Evolutionary conservation across 2,797 vertebrate species (phyloP), one percentile per base, ranked within the genome.

Genomic region (Cryptoblepharus egeriae): DNA sequence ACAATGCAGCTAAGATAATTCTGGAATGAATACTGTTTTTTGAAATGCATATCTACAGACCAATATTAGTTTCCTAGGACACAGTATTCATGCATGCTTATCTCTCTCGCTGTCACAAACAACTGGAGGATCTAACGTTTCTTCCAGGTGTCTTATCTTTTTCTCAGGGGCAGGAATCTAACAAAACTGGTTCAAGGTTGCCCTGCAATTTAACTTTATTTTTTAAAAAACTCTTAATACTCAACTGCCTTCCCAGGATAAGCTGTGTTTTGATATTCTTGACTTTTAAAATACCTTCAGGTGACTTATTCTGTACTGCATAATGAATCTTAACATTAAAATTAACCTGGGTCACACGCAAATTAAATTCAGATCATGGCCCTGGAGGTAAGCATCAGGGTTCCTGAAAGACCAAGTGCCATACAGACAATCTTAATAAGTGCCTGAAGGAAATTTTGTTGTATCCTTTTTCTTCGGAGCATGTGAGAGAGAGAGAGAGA

Each of bases 101-200:
- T 64, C 18, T 60, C 64, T 7, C 49, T 58, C 55, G 30, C 28
- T 69, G 55, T 20, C 26, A 30, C 55, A 79, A 39, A 70, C 58
- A 52, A 73, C 42, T 20, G 10, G 49, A 52, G 10, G 6, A 64
- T 60, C 69, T 35, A 35, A 63, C n/a, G 71, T 63, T 57, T 37
- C 49, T 69, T 18, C 24, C 26, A 79, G 76, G 61, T 70, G 35
- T n/a, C 35, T 63, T 73, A 39, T 65, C 42, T 64, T 55, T 64
- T 37, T 37, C 32, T 74, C 24, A 49, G 57, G 57, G 49, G 28
- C 57, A 61, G 26, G 12, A 61, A 52, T 63, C 58, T 45, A 30
- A 80, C 30, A 72, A 64, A 80, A 49, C 39, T 64, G 57, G 69
- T 71, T 63, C 58, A 72, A 72, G n/a, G 24, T 35, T 52, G 39